Percentiles rank a stretch among this genome's conserved stretches.
Evolutionary conservation across 2,888 invertebrate species (phyloP).

Genomic region (Phyllotreta cruciferae): DNA sequence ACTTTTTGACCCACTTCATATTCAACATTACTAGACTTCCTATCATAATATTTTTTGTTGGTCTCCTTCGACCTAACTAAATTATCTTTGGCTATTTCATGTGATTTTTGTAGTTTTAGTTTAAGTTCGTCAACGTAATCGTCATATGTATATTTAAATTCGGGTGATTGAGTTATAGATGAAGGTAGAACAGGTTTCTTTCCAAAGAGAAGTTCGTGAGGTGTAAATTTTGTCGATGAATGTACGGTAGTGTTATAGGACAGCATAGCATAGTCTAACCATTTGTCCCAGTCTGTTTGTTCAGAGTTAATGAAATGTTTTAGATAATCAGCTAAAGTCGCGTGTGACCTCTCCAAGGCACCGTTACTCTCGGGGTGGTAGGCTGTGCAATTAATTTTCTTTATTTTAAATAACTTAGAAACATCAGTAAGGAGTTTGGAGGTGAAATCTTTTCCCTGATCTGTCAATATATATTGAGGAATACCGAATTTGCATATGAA

Average conservation of each 20-base stretch:
- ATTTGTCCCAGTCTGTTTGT: slow-evolving; percentile 46
- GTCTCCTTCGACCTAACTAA: slow-evolving; percentile 26
- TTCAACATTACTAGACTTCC: slow-evolving; percentile 24
- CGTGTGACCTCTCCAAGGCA: slow-evolving; percentile 40
- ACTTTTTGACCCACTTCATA: slow-evolving; percentile 32
- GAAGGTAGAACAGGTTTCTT: slow-evolving; percentile 22
- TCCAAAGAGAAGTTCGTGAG: slow-evolving; percentile 23
- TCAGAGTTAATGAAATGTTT: slow-evolving; percentile 44
- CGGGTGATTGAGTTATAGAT: slow-evolving; percentile 32
- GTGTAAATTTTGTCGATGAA: slow-evolving; percentile 24
- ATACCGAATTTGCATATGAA: slow-evolving; percentile 46
- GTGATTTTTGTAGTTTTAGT: slow-evolving; percentile 40
- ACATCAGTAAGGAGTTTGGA: slow-evolving; percentile 29
- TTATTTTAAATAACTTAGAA: slow-evolving; percentile 20
- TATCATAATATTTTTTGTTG: slow-evolving; percentile 45
- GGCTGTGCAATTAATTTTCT: slow-evolving; percentile 33
- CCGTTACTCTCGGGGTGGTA: slow-evolving; percentile 41
- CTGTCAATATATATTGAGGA: slow-evolving; percentile 46
- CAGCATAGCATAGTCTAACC: slow-evolving; percentile 24
- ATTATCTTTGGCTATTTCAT: slow-evolving; percentile 40
- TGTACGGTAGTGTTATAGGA: slow-evolving; percentile 8
- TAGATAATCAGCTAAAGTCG: slow-evolving; percentile 29
- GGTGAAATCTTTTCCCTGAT: slow-evolving; percentile 46
- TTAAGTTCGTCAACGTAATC: slow-evolving; percentile 39
- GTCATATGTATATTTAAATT: slow-evolving; percentile 46